phyloP scores from a whole-genome alignment of 2,113 vertebrate species.

The Istiophorus platypterus region DNA sequence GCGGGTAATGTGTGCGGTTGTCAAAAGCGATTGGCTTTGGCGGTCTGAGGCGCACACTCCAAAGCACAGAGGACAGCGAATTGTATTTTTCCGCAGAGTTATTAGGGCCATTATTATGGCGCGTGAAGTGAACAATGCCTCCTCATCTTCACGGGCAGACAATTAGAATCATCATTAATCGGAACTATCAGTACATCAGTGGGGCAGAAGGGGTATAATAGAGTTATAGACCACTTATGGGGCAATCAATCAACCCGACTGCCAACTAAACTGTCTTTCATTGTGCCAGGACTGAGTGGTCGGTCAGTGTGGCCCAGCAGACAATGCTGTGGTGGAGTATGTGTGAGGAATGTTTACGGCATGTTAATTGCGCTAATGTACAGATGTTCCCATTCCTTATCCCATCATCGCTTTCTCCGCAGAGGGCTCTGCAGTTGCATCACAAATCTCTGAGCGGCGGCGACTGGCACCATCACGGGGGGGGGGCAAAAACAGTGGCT shows the following conservation, averaged over 20 bases:
- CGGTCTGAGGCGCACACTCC: slow-evolving; percentile 39
- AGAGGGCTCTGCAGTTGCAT: slow-evolving; percentile 5
- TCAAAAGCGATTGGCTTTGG: slow-evolving; percentile 71
- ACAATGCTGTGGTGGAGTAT: slow-evolving; percentile 10
- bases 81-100: slow-evolving; percentile 74
- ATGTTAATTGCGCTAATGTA: slow-evolving; percentile 48
- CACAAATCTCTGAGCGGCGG: slow-evolving; percentile 31
- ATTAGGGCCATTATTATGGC: slow-evolving; percentile 69
- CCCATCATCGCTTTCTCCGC: slow-evolving; percentile 10
- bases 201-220: slow-evolving; percentile 63
- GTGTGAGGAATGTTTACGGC: slow-evolving; percentile 56
- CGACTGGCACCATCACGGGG: background rate
- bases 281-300: slow-evolving; percentile 31
- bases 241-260: slow-evolving; percentile 66
- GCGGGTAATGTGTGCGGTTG: slow-evolving; percentile 61
- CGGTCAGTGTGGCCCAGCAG: slow-evolving; percentile 11
- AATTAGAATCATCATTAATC: slow-evolving; percentile 82
- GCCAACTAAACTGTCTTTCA: slow-evolving; percentile 57
- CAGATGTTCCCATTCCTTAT: slow-evolving; percentile 19
- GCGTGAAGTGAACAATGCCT: slow-evolving; percentile 71
- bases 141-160: slow-evolving; percentile 55
- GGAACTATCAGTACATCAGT: slow-evolving; percentile 65
- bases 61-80: slow-evolving; percentile 61
- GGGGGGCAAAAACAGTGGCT: background rate
- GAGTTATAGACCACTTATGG: slow-evolving; percentile 67